phyloP scores from a whole-genome alignment of 2,888 invertebrate genomes.

The Spisula solida region DNA sequence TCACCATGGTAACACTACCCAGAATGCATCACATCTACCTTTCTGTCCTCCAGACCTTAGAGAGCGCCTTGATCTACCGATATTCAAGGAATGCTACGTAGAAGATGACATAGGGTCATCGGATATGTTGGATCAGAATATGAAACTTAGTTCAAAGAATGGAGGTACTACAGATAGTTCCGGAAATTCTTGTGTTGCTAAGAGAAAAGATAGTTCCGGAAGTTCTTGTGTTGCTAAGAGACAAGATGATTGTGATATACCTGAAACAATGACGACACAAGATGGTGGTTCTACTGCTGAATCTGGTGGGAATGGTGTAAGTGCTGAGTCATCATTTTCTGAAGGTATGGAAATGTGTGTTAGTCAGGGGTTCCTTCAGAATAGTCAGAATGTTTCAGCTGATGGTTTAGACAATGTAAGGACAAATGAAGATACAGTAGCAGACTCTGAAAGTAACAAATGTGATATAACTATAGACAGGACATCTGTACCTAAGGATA shows the following conservation, averaged over 20 bases:
- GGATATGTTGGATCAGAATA: conserved; percentile 32
- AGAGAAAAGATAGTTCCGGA: neutral
- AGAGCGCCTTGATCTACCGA: conserved; percentile 64
- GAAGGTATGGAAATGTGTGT: conserved; percentile 59
- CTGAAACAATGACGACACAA: neutral
- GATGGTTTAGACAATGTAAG: neutral
- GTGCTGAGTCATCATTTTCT: conserved; percentile 38
- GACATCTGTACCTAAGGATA: neutral
- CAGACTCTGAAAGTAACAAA: neutral
- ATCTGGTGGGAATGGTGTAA: neutral
- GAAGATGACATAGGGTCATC: conserved; percentile 2
- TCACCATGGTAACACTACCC: conserved; percentile 81
- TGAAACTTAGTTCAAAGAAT: neutral
- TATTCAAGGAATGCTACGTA: conserved; percentile 43
- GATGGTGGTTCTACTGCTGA: neutral
- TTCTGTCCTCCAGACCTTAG: conserved; percentile 76
- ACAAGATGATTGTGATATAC: neutral
- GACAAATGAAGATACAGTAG: neutral
- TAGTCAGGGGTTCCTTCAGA: conserved; percentile 55
- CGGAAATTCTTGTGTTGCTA: neutral
- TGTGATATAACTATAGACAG: neutral
- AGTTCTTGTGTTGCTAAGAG: neutral
- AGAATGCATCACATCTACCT: conserved; percentile 65
- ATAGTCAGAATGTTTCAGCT: neutral
- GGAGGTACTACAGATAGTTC: neutral